Conservation (phyloP, 2,888 invertebrate species). For the Siphlonurus alternatus region DNA sequence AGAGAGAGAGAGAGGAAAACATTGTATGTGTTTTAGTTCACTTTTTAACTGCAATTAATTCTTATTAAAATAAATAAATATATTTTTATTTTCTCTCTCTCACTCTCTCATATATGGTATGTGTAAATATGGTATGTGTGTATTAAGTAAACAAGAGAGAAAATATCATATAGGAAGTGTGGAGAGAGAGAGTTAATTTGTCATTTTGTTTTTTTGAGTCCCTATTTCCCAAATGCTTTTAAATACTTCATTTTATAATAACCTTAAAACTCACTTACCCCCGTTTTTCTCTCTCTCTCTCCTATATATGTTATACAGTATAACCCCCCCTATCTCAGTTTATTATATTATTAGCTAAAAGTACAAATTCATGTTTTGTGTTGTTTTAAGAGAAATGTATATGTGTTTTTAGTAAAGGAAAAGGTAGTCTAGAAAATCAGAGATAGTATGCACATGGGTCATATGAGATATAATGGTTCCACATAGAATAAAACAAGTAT, state of each 20-base stretch:
- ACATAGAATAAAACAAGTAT: too few species aligned
- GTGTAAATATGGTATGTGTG: too few species aligned
- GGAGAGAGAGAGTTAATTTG: neutral
- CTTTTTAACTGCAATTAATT: neutral
- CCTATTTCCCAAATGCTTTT: neutral
- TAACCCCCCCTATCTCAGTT: neutral
- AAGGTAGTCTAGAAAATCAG: too few species aligned
- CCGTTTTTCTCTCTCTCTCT: neutral
- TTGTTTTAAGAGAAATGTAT: neutral
- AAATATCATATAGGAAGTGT: neutral
- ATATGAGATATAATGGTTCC: too few species aligned
- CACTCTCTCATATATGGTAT: neutral
- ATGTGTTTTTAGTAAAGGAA: neutral
- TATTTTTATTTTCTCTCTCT: neutral
- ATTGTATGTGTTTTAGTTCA: neutral
- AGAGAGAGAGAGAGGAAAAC: neutral
- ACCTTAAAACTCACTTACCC: neutral
- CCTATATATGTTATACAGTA: too few species aligned
- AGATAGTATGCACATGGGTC: too few species aligned
- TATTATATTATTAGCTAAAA: neutral
- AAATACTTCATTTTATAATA: neutral
- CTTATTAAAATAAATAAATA: neutral
- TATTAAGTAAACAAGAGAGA: neutral
- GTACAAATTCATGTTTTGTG: neutral
- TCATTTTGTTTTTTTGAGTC: neutral